These are phyloP conservation scores for Laupala kohalensis DNA, from an alignment of 1,140 invertebrate genomes.

Conservation along the genomic window DNA sequence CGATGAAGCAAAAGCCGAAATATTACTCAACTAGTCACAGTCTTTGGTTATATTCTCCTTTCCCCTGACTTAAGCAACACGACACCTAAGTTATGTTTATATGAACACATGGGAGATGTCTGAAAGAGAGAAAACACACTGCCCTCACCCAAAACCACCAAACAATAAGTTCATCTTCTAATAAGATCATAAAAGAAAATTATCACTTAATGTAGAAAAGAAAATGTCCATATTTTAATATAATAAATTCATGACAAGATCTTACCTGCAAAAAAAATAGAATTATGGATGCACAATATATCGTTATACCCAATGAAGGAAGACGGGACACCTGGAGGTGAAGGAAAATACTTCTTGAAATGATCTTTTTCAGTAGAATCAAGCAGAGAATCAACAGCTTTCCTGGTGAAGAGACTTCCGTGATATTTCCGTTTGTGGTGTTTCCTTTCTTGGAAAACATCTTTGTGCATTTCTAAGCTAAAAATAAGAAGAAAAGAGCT, in stretches of 20 bases:
- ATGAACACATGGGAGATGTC: slow-evolving; percentile 8
- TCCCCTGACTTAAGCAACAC: background rate
- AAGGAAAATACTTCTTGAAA: slow-evolving; percentile 31
- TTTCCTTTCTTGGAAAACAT: slow-evolving; percentile 20
- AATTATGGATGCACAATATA: slow-evolving; percentile 34
- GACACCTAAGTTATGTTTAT: slow-evolving; percentile 9
- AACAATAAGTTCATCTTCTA: background rate
- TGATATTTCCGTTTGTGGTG: slow-evolving; percentile 25
- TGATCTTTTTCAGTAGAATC: slow-evolving; percentile 27
- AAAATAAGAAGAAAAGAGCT: background rate
- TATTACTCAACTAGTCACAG: too few species aligned
- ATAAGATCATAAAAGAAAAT: background rate
- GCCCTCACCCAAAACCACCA: slow-evolving; percentile 10
- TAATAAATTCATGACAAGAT: slow-evolving; percentile 6
- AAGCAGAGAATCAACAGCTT: slow-evolving; percentile 35
- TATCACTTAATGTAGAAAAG: background rate
- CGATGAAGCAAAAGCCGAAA: too few species aligned
- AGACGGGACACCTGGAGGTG: slow-evolving; percentile 31
- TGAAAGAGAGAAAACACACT: slow-evolving; percentile 10
- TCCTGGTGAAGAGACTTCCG: slow-evolving; percentile 34
- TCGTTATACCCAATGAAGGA: slow-evolving; percentile 27
- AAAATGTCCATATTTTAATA: background rate
- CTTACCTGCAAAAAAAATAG: slow-evolving; percentile 45
- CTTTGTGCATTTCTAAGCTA: slow-evolving; percentile 25
- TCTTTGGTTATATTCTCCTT: too few species aligned